phyloP scores from a whole-genome alignment of 2,113 vertebrate genomes.

The Romanogobio albipinnatus region DNA sequence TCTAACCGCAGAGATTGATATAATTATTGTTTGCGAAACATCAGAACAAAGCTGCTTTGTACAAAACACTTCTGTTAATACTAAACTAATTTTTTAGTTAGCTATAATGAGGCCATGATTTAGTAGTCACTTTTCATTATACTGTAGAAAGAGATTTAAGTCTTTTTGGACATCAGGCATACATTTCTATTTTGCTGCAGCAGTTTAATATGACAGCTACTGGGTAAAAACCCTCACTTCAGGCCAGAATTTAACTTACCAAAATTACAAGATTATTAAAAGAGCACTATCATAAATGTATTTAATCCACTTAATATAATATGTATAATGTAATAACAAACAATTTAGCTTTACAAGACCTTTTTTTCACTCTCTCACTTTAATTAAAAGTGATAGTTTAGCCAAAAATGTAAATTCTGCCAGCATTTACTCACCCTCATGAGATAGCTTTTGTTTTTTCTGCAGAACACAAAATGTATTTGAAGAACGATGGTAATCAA shows the following conservation, averaged over 20 bases:
- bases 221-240: not conserved
- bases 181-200: not conserved
- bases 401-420: not conserved
- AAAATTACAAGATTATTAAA: constrained; percentile 12
- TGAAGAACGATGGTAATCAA: not conserved
- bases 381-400: not conserved
- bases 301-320: not conserved
- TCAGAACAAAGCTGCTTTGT: not conserved
- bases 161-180: not conserved
- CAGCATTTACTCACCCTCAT: not conserved
- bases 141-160: not conserved
- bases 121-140: not conserved
- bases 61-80: not conserved
- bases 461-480: not conserved
- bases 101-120: not conserved
- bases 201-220: not conserved
- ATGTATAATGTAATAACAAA: not conserved
- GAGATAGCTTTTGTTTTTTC: not conserved
- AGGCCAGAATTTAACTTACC: not conserved
- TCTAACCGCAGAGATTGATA: not conserved
- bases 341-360: not conserved
- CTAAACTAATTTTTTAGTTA: not conserved
- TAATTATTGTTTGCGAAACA: not conserved
- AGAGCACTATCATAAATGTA: not conserved
- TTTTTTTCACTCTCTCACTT: not conserved